These are phyloP conservation scores for Pseudobourletiella spinata DNA, from an alignment of 1,140 invertebrate species.

Conservation along the genomic window DNA sequence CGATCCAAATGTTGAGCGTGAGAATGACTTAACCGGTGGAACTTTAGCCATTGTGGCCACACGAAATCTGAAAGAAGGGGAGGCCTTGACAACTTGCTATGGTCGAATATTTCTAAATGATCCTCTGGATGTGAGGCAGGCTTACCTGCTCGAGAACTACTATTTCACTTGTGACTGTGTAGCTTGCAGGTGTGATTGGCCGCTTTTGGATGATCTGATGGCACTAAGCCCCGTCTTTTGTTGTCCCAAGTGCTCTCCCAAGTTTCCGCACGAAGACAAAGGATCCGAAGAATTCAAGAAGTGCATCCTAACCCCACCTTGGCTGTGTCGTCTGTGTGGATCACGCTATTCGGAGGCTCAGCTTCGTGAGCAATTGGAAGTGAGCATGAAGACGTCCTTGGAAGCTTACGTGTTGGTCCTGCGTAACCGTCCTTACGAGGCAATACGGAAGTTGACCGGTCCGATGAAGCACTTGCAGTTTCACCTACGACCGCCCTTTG, in stretches of 20 bases:
- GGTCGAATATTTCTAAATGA: slow-evolving; percentile 12
- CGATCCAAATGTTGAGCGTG: slow-evolving; percentile 61
- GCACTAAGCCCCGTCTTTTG: not conserved
- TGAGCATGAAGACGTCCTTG: slow-evolving; percentile 20
- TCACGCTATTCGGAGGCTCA: not conserved
- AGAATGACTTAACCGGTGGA: slow-evolving; percentile 12
- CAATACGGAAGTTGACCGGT: slow-evolving; percentile 12
- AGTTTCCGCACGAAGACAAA: not conserved
- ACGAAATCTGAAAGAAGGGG: slow-evolving; percentile 16
- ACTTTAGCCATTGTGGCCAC: slow-evolving; percentile 25
- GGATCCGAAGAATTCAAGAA: not conserved
- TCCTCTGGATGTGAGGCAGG: slow-evolving; percentile 1
- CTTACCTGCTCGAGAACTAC: slow-evolving; percentile 25
- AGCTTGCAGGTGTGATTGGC: slow-evolving; percentile 26
- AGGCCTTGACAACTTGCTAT: slow-evolving; percentile 25
- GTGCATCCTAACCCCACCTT: not conserved
- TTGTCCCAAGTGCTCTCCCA: not conserved
- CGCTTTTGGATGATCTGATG: slow-evolving; percentile 12
- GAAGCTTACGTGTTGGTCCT: slow-evolving; percentile 22
- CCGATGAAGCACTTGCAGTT: slow-evolving; percentile 17
- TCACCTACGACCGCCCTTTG: slow-evolving; percentile 15
- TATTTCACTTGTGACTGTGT: slow-evolving; percentile 26
- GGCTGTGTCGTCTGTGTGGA: not conserved
- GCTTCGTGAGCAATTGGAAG: slow-evolving; percentile 12
- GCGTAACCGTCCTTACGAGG: slow-evolving; percentile 25